Base-by-base conservation (phyloP, 2,113 vertebrate genomes). In the Cranoglanis bouderius region DNA sequence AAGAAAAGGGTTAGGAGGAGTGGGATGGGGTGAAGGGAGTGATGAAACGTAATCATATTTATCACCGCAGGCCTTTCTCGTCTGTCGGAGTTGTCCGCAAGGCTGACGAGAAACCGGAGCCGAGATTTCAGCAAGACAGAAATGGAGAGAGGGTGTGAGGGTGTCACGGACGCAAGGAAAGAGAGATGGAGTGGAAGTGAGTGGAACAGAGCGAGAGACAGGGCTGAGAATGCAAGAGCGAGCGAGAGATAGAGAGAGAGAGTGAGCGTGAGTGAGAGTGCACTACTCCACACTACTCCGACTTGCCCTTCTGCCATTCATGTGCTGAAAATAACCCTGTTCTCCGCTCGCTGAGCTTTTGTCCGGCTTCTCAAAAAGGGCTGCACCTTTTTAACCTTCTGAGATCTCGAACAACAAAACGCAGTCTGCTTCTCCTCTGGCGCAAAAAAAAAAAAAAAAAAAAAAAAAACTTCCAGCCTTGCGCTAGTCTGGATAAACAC, bases 1-100 rank as follows among this genome's bases (percentile, higher is more conserved):
- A 4, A 35, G 43, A 19, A 38, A 51, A 26, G 46, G 72, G 35
- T 40, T 61, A 65, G 84, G 65, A 88, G 84, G 29, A 65, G 46
- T 43, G 49, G 13, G 63, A 51, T 51, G 32, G 38, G 29, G 53
- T 7, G 8, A 26, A 29, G 4, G 1, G n/a, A 14, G 18, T 65
- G 88, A 93, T 89, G 88, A 92, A 92, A 92, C 87, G 10, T n/a
- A 88, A 92, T 93, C 40, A 85, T 93, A 91, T 92, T 94, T 93
- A 91, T 92, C 90, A 83, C 82, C 89, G 70, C 88, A 75, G 35
- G 77, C 32, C 18, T 40, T 75, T 40, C 51, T 26, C 21, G 14
- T 19, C 63, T 51, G 18, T 51, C 21, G 38, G 46, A 63, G 67
- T 86, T 88, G 53, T 90, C 86, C 88, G 57, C 87, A 9, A 51